A percentile compares a stretch with the other conserved stretches of the same genome.
Evolutionary conservation across 2,113 vertebrate genomes (phyloP).

Genomic region (Brachyistius frenatus): DNA sequence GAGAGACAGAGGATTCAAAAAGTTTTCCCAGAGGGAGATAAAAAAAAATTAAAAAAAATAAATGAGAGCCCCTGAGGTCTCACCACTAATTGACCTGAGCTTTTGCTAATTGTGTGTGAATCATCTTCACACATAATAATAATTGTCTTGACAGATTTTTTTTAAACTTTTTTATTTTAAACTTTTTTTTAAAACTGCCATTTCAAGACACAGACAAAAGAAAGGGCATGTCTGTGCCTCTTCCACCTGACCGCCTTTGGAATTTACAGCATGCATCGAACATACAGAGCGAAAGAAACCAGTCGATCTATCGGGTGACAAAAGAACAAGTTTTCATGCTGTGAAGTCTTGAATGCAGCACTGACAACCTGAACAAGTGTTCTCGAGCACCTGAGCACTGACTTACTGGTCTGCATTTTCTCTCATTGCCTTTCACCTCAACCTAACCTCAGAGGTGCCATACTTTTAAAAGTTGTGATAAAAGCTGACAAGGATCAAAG

Average conservation of each 20-base stretch:
- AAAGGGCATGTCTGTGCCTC: not conserved
- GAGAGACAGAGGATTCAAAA: conserved; percentile 40
- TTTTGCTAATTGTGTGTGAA: conserved; percentile 42
- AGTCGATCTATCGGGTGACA: not conserved
- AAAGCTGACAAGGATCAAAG: conserved; percentile 53
- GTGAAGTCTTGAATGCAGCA: not conserved
- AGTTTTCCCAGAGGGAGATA: conserved; percentile 34
- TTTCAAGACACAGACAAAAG: conserved; percentile 3
- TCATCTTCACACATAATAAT: conserved; percentile 32
- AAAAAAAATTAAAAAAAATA: conserved; percentile 25
- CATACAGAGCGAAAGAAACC: not conserved
- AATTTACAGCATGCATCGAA: not conserved
- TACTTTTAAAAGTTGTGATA: conserved; percentile 35
- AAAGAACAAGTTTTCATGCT: not conserved
- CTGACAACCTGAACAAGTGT: not conserved
- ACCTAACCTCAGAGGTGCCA: conserved; percentile 2
- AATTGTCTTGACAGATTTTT: conserved; percentile 40
- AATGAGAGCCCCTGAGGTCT: conserved; percentile 47
- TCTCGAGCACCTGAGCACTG: not conserved
- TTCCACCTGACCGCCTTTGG: not conserved
- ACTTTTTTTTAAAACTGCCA: not conserved
- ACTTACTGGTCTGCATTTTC: not conserved
- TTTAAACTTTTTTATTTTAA: not conserved
- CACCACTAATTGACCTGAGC: conserved; percentile 57
- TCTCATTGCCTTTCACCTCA: conserved; percentile 27